A percentile compares a stretch with the other conserved stretches of the same genome.
Conservation (phyloP, 2,888 invertebrate species). For the Digitonthophagus gazella region DNA sequence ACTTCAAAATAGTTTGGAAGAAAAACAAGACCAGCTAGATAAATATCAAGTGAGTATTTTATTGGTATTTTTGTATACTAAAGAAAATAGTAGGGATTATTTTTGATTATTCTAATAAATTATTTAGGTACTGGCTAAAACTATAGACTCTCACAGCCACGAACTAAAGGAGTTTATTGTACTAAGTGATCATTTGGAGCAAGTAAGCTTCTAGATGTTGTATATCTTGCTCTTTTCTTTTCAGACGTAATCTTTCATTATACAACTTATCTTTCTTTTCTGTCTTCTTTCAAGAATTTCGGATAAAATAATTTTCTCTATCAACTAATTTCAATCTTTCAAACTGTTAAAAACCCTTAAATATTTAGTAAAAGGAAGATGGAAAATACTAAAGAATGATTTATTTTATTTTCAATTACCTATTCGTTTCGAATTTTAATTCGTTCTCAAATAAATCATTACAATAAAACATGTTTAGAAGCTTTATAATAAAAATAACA, state of each 20-base stretch:
- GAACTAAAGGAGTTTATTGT: constrained; percentile 71
- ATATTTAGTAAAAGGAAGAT: no score
- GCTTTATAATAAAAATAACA: no score
- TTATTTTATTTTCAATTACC: no score
- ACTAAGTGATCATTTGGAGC: constrained; percentile 77
- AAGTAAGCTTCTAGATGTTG: constrained; percentile 63
- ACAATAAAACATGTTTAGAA: no score
- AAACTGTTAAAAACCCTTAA: not conserved
- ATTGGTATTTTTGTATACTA: not conserved
- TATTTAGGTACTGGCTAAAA: constrained; percentile 70
- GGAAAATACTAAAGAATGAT: no score
- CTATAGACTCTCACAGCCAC: constrained; percentile 68
- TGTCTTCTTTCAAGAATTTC: not conserved
- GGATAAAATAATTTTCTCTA: not conserved
- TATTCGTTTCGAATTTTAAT: no score
- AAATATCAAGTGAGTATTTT: constrained; percentile 75
- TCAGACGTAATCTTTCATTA: constrained; percentile 12
- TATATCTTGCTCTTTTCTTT: constrained; percentile 17
- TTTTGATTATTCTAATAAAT: constrained; percentile 2
- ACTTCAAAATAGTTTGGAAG: constrained; percentile 79
- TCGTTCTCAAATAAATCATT: no score
- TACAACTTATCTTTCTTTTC: not conserved
- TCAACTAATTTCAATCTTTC: not conserved
- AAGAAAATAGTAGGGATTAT: constrained; percentile 15
- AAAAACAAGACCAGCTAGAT: constrained; percentile 85